Conservation (phyloP, 2,113 vertebrate genomes). For the Ovis canadensis region DNA sequence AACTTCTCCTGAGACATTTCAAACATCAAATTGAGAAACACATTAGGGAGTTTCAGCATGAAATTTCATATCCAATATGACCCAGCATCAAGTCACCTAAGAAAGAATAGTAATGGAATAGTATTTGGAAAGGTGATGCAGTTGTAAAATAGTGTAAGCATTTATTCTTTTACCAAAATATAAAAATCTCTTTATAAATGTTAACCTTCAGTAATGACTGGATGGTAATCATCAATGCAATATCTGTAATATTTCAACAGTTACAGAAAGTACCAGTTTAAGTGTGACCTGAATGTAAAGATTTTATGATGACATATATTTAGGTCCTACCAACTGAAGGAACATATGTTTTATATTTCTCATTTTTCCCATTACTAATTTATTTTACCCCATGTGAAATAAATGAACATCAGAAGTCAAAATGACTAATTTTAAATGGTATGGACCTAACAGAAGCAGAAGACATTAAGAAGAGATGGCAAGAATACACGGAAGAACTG, state of each 20-base stretch:
- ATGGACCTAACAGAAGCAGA: neutral
- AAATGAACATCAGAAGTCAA: neutral
- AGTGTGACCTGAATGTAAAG: neutral
- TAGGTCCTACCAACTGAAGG: neutral
- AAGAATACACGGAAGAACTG: neutral
- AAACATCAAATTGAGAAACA: neutral
- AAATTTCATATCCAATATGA: neutral
- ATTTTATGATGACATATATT: neutral
- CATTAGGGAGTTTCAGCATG: neutral
- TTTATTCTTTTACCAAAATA: neutral
- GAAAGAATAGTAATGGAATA: neutral
- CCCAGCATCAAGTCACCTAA: neutral
- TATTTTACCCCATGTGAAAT: neutral
- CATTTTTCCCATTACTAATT: neutral
- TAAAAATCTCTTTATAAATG: neutral
- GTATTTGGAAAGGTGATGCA: neutral
- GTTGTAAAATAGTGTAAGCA: neutral
- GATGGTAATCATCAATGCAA: neutral
- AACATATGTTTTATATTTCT: neutral
- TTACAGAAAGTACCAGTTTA: neutral
- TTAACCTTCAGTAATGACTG: neutral
- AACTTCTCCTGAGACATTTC: neutral
- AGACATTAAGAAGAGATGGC: neutral
- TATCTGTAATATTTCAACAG: neutral
- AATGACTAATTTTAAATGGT: neutral